These are phyloP conservation scores for Drosophila rhopaloa DNA, from an alignment of 1,140 invertebrate species.

Conservation along the genomic window DNA sequence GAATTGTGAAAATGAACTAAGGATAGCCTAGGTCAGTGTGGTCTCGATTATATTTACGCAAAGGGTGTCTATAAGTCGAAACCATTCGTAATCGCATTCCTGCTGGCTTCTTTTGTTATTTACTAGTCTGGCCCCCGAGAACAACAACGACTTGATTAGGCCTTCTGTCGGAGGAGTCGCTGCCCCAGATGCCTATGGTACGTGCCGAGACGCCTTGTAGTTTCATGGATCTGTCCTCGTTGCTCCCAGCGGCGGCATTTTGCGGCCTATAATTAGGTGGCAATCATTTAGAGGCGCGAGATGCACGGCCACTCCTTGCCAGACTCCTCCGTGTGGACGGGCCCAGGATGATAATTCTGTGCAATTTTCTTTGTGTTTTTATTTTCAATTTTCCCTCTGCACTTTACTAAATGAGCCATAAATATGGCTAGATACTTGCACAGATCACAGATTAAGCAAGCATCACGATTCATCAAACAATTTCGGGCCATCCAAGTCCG, in stretches of 20 bases:
- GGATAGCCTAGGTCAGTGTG: no score
- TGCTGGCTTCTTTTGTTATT: slow-evolving; percentile 31
- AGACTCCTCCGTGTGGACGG: slow-evolving; percentile 12
- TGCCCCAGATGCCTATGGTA: slow-evolving; percentile 33
- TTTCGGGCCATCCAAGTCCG: neutral
- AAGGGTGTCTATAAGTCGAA: slow-evolving; percentile 22
- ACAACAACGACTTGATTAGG: slow-evolving; percentile 48
- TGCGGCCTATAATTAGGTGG: slow-evolving; percentile 59
- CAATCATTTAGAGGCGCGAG: slow-evolving; percentile 55
- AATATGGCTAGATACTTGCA: slow-evolving; percentile 48
- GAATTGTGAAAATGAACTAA: no score
- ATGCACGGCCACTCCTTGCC: slow-evolving; percentile 43
- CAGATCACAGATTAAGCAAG: slow-evolving; percentile 33
- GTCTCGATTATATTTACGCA: neutral
- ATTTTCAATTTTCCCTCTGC: slow-evolving; percentile 49
- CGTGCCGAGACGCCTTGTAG: slow-evolving; percentile 32
- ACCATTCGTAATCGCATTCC: neutral
- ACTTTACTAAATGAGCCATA: slow-evolving; percentile 53
- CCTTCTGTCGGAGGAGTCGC: slow-evolving; percentile 39
- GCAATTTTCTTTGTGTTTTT: slow-evolving; percentile 44
- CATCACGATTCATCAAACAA: slow-evolving; percentile 27
- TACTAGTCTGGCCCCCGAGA: slow-evolving; percentile 31
- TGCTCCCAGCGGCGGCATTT: slow-evolving; percentile 49
- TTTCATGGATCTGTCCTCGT: slow-evolving; percentile 34
- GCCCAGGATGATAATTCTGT: slow-evolving; percentile 21